Conservation (phyloP, 2,113 vertebrate species). For the Delphinus delphis region DNA sequence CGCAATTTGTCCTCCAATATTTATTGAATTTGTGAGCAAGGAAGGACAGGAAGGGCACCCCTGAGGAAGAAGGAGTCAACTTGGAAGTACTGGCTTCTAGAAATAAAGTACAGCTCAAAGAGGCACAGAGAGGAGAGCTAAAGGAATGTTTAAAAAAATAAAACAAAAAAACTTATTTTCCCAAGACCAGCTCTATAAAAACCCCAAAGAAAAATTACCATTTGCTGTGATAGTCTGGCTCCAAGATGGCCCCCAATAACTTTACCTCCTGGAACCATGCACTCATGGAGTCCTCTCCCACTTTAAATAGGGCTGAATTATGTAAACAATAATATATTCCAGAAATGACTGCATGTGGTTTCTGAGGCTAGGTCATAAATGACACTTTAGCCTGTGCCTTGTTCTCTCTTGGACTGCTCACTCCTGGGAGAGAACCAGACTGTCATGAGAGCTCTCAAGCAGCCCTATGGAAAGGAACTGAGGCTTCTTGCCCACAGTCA, state of each 20-base stretch:
- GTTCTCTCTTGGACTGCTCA: background rate
- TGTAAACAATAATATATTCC: background rate
- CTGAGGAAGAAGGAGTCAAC: background rate
- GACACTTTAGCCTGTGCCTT: background rate
- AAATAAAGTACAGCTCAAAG: background rate
- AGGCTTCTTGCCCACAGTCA: background rate
- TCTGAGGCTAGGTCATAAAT: background rate
- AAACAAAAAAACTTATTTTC: background rate
- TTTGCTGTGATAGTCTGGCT: background rate
- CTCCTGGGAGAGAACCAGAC: background rate
- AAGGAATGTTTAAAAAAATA: background rate
- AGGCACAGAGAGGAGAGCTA: background rate
- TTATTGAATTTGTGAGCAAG: background rate
- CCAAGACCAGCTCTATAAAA: background rate
- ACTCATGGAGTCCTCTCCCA: background rate
- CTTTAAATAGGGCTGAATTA: background rate
- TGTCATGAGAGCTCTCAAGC: background rate
- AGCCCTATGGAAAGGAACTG: background rate
- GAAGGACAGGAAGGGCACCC: background rate
- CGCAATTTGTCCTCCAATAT: background rate
- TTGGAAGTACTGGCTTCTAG: background rate
- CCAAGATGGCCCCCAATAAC: background rate
- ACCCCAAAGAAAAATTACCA: background rate
- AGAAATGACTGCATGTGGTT: background rate
- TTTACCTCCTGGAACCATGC: background rate